Base-by-base conservation (phyloP, 2,113 vertebrate species). In the Triplophysa tibetana region DNA sequence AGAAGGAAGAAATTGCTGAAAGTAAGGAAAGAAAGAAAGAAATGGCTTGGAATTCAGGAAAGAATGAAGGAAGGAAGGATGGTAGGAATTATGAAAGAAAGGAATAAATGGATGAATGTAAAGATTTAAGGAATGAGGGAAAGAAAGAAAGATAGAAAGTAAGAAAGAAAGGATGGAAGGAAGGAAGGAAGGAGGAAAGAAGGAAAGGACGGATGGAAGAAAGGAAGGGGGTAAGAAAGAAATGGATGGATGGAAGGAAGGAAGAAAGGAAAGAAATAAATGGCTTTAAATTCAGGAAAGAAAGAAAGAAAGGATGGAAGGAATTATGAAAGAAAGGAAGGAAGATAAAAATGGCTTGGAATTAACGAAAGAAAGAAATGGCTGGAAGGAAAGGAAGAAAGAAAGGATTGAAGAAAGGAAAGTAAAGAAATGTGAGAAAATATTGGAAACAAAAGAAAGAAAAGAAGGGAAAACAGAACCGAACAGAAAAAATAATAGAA, bases 381-480 rank as follows among this genome's bases (percentile, higher is more conserved):
- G 12, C 4, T 2, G 6, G 23, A 26, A 26, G 13, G 60, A 24
- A 24, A 24, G 29, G 29, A 29, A 29, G 1, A 62, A 7, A 62
- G 4, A 14, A 26, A 6, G 6, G 19, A 19, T 7, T 2, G 12
- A 6, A 12, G 60, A 16, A 7, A 6, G 60, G 0, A 62, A 62
- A 23, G 21, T 2, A 65, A 16, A 19, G 24, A 6, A 16, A 64
- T 0, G 14, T 11, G 2, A 41, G 24, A 75, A 87, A 89, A 86
- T 79, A 89, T 65, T 79, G 48, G 58, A 70, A 45, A 45, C 8
- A 12, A 45, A 19, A 41, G 7, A n/a, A 8, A n/a, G 16, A 21
- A n/a, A 62, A n/a, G 9, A 62, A 62, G 11, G 21, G 23, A 62
- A 7, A 38, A 38, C 33, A 6, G 33, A 8, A 38, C 33, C 7